Base-by-base conservation (phyloP, 1,140 invertebrate species). In the Lordiphosa clarofinis region DNA sequence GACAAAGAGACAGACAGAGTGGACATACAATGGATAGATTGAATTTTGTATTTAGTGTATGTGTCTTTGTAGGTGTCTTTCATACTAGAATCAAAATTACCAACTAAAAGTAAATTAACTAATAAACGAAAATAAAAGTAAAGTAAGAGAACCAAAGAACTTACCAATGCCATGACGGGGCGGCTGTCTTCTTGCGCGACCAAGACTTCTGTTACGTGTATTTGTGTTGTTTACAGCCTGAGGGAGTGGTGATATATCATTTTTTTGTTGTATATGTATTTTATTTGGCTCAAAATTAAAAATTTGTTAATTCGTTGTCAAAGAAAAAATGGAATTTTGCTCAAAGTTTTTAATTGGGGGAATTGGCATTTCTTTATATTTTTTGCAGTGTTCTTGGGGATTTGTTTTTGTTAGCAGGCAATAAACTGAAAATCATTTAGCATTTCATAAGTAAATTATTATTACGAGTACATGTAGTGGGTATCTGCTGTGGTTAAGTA, bases 201-300 rank as follows among this genome's bases (percentile, higher is more conserved):
- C 88, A 88, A 89, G 87, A 88, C 88, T 89, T 89, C 88, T 86
- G 73, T 89, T 89, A 56, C 88, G 82, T 89, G 88, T 89, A 56
- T 89, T 89, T 87, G 88, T 89, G 88, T 89, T 89, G 88, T 87
- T 89, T 82, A 89, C 86, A 89, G 87, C 87, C 87, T 89, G 86
- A 44, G 57, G 82, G 86, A 66, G 56, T 76, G 63, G 67, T 71
- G 70, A 81, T 78, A 67, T 70, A 76, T 53, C 42, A 24, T 46
- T 49, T 59, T 39, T 19, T 36, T 38, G 43, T 31, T 44, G 46
- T 13, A 42, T 46, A 53, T 40, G 31, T 48, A 68, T 57, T 38
- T 64, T 28, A 66, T 52, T 60, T 54, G 57, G 47, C 43, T 58
- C 36, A 39, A 15, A 49, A 50, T 67, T 36, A 46, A 24, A 7